These are phyloP conservation scores for Neogale vison DNA, from an alignment of 2,113 vertebrate genomes.

Conservation along the genomic window DNA sequence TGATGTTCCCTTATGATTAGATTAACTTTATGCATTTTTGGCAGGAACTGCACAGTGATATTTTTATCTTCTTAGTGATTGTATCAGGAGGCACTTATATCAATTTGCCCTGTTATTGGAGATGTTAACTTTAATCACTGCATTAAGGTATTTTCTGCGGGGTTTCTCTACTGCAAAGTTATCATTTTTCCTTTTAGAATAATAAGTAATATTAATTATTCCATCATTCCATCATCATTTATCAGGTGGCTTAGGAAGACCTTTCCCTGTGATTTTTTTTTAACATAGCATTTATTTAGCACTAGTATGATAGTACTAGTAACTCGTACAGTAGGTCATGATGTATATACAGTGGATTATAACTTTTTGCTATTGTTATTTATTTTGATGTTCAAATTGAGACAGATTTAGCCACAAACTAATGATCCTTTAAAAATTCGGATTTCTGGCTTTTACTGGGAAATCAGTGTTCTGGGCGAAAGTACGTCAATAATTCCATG, in stretches of 20 bases:
- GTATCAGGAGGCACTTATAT: background rate
- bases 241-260: background rate
- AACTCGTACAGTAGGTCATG: background rate
- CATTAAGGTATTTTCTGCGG: background rate
- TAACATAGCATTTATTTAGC: too few relatives aligned
- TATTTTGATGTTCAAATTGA: background rate
- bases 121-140: background rate
- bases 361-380: background rate
- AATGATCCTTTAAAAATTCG: background rate
- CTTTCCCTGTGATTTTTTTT: background rate
- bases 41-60: background rate
- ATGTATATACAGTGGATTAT: background rate
- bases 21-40: background rate
- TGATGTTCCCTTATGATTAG: background rate
- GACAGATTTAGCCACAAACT: background rate
- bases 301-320: background rate
- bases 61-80: background rate
- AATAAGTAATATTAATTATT: background rate
- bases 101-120: background rate
- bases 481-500: background rate
- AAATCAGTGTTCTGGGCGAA: background rate
- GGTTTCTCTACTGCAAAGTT: background rate
- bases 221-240: background rate
- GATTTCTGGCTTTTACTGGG: background rate
- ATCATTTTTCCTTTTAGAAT: background rate